Conservation (phyloP, 2,888 invertebrate species). For the Chrysolina oricalcia region DNA sequence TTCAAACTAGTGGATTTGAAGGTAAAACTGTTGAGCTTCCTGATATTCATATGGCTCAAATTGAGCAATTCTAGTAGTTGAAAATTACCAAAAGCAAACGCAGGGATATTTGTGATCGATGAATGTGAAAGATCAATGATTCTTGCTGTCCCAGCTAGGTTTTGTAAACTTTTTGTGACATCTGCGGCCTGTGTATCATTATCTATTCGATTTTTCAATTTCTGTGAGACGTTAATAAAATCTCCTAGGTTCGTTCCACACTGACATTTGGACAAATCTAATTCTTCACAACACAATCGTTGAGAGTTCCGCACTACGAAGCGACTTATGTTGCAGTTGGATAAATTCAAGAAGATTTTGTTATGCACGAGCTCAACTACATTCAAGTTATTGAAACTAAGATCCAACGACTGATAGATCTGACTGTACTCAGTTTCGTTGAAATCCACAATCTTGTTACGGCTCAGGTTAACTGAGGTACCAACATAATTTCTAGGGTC, state of each 20-base stretch:
- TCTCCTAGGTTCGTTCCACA: neutral
- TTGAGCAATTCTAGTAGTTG: neutral
- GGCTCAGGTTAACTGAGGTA: slow-evolving; percentile 27
- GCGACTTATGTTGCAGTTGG: neutral
- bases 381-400: slow-evolving; percentile 36
- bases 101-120: neutral
- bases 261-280: neutral
- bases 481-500: too few species aligned
- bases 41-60: slow-evolving; percentile 29
- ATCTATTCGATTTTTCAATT: too few species aligned
- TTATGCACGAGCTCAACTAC: neutral
- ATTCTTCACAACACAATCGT: neutral
- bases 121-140: slow-evolving; percentile 20
- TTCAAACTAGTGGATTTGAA: neutral
- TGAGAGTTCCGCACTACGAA: neutral
- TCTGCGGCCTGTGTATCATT: too few species aligned
- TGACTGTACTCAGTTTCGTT: slow-evolving; percentile 22
- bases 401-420: slow-evolving; percentile 20
- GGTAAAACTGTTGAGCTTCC: neutral
- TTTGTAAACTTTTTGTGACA: too few species aligned
- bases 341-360: neutral
- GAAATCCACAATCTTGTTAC: slow-evolving; percentile 32
- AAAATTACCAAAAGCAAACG: neutral
- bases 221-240: too few species aligned
- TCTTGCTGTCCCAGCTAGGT: neutral